Evolutionary conservation across 2,888 invertebrate species (phyloP).

Genomic region (Megastigmus dorsalis): DNA sequence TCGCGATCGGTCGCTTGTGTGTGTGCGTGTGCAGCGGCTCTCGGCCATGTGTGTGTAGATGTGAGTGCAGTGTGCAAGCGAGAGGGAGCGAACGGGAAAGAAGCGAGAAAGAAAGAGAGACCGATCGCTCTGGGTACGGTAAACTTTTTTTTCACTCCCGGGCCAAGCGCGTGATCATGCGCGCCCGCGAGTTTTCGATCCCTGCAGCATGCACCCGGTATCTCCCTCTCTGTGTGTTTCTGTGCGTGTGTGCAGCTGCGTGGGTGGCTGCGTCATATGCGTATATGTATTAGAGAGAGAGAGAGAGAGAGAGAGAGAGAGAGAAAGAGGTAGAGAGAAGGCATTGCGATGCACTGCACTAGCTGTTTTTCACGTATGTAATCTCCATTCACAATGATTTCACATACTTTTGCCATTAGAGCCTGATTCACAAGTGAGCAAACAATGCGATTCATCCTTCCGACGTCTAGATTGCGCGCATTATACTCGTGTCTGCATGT

Average conservation of each 20-base stretch:
- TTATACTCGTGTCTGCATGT: too few relatives aligned
- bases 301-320: constrained; percentile 45
- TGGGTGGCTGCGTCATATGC: neutral
- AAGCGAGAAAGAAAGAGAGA: neutral
- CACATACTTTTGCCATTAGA: constrained; percentile 73
- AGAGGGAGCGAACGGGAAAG: neutral
- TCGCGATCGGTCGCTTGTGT: constrained; percentile 42
- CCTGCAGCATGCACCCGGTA: too few relatives aligned
- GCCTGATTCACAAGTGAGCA: constrained; percentile 63
- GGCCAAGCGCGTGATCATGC: constrained; percentile 55
- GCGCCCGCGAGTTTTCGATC: constrained; percentile 59
- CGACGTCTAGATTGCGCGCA: neutral
- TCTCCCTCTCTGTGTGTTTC: too few relatives aligned
- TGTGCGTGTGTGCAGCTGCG: constrained; percentile 50
- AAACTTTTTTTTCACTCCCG: constrained; percentile 51
- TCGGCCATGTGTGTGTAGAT: too few relatives aligned
- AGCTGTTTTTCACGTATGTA: constrained; percentile 71
- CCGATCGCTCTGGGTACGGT: constrained; percentile 38
- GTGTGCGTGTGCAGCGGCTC: neutral
- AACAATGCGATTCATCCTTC: constrained; percentile 28
- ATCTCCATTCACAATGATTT: constrained; percentile 73
- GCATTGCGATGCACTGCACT: constrained; percentile 51
- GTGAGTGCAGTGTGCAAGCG: constrained; percentile 6
- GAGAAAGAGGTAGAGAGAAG: constrained; percentile 49
- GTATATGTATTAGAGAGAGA: constrained; percentile 25